A percentile compares a stretch with the other conserved stretches of the same genome.
phyloP scores from a whole-genome alignment of 1,140 invertebrate species.

The Drosophila dunni region DNA sequence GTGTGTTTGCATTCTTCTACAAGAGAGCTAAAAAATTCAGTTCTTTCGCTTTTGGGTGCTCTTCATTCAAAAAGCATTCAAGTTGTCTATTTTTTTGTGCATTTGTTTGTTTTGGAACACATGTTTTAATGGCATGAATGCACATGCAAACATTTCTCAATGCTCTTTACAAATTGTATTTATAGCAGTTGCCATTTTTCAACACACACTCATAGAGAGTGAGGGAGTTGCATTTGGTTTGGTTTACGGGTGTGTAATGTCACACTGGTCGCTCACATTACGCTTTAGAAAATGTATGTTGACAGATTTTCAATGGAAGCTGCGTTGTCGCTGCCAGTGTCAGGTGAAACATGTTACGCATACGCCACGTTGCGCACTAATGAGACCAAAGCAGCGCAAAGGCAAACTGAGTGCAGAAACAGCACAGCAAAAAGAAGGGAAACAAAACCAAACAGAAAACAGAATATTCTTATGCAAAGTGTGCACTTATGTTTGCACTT shows the following conservation, averaged over 20 bases:
- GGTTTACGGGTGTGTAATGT: constrained; percentile 60
- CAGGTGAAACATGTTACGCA: constrained; percentile 73
- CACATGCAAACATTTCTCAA: constrained; percentile 48
- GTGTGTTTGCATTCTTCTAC: background rate
- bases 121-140: constrained; percentile 55
- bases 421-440: background rate
- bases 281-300: constrained; percentile 71
- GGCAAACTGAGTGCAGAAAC: background rate
- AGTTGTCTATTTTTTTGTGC: constrained; percentile 9
- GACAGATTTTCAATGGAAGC: constrained; percentile 59
- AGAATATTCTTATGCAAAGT: constrained; percentile 11
- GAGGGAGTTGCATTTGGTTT: no score
- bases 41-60: constrained; percentile 7
- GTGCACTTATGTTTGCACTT: constrained; percentile 15
- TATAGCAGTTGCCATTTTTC: constrained; percentile 72
- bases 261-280: constrained; percentile 64
- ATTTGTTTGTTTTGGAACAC: constrained; percentile 24
- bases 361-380: constrained; percentile 72
- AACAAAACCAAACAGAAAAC: constrained; percentile 5
- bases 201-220: constrained; percentile 3
- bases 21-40: constrained; percentile 6
- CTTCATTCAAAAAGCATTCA: constrained; percentile 12
- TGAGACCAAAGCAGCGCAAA: constrained; percentile 59
- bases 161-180: constrained; percentile 75
- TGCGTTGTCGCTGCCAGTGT: constrained; percentile 39